Evolutionary conservation across 2,888 invertebrate genomes (phyloP), one percentile per base, ranked within the genome.

Genomic region (Napeogenes sylphis): DNA sequence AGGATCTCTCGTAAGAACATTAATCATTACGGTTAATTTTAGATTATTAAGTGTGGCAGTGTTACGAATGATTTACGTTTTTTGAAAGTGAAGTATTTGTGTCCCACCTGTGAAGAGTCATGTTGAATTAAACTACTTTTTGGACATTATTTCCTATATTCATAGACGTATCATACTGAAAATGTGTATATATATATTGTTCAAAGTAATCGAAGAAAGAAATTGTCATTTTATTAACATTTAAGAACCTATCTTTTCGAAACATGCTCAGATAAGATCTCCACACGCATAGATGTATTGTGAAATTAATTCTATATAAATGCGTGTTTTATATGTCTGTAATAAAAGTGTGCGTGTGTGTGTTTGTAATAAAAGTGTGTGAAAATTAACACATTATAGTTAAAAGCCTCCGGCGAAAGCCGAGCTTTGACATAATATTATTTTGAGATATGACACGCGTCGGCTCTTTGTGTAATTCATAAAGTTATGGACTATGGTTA

Each of bases 1-100:
- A 68, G 61, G 67, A 67, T 68, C 64, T 68, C 67, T 63, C 21
- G 61, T 56, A 59, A 58, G 61, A 68, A 58, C 63, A 68, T 74
- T 69, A 64, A 71, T 73, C 69, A 68, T 62, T 56, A 45, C 56
- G 54, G 62, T 66, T 68, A 66, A 69, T 66, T 66, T 60, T 59
- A 64, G 54, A 63, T 63, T 69, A 55, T 62, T 59, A 51, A 51
- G 59, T 56, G 32, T 38, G 55, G 60, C 56, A 21, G 47, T 61
- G 61, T 56, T 35, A 42, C 42, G 56, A 51, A 56, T 57, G 51
- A 61, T 61, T 56, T 59, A 59, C 47, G 38, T 51, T 51, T 30
- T 30, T 10, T 51, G 51, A 21, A 51, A 51, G 38, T 38, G 38
- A 30, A 30, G 51, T 30, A 8, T 21, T 51, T 51, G 21, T 51